Evolutionary conservation across 2,797 vertebrate genomes (phyloP), one percentile per base, ranked within the genome.

Genomic region (Oreochromis mossambicus): DNA sequence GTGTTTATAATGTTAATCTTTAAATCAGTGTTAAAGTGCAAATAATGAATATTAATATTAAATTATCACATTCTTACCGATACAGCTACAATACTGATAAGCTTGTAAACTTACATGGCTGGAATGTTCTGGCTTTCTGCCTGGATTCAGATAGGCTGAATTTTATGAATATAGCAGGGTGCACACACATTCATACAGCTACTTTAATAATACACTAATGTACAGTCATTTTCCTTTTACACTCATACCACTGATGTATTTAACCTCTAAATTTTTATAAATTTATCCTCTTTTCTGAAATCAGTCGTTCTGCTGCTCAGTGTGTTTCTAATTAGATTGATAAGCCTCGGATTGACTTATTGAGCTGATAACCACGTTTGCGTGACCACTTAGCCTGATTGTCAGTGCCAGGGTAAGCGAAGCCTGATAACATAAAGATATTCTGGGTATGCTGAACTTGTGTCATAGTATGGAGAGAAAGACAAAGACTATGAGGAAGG

Each of bases 191-290:
- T 61, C 56, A 61, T 34, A 0, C 29, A 34, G 56, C 29, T 19
- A 29, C 19, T 61, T 61, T 61, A 61, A 19, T 34, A 61, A 0
- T 61, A 61, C 29, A 61, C 29, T 61, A 61, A 61, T 61, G 56
- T 61, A 11, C 56, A 34, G 32, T 61, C 9, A 61, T 61, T 61
- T n/a, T n/a, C 2, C 0, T 61, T 34, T 61, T 36, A 61, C 17
- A 61, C 17, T 19, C 17, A 61, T 19, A 61, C 56, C 1, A 0
- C 17, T 0, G 0, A 36, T 61, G 58, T 61, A 0, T 61, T n/a
- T 61, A 61, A 36, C 32, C 32, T 61, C 32, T 61, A 1, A 0
- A 61, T 36, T 61, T n/a, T 50, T 50, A 50, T 4, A 50, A 17
- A 17, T 50, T 4, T 17, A 21, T 24, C 5, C 21, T n/a, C 51